Conservation (phyloP, 2,888 invertebrate species). For the Ectemnius cavifrons region DNA sequence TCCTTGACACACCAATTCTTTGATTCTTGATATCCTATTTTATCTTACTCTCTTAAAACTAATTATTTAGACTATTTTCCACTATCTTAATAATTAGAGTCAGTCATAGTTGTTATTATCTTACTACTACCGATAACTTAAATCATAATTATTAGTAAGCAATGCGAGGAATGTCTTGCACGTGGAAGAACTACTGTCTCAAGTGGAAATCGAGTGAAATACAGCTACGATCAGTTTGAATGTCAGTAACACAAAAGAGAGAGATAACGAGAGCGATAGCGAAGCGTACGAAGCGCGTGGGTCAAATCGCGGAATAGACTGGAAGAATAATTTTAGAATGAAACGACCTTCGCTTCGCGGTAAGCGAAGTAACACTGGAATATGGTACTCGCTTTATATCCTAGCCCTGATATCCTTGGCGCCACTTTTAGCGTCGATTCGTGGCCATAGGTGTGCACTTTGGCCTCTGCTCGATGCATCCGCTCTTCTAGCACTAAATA, state of each 20-base stretch:
- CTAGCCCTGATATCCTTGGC: constrained; percentile 62
- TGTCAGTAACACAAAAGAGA: not conserved
- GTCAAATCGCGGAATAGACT: constrained; percentile 9
- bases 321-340: constrained; percentile 44
- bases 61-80: no score
- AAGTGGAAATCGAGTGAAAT: no score
- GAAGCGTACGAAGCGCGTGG: not conserved
- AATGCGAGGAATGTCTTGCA: not conserved
- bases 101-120: no score
- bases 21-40: no score
- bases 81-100: no score
- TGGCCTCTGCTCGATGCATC: constrained; percentile 42
- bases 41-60: no score
- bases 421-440: constrained; percentile 57
- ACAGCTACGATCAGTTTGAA: not conserved
- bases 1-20: no score
- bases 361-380: constrained; percentile 33
- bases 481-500: no score
- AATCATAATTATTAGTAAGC: not conserved
- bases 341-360: constrained; percentile 31
- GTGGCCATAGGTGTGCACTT: constrained; percentile 50
- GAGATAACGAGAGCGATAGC: constrained; percentile 6
- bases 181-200: no score
- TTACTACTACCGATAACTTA: no score
- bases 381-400: constrained; percentile 51